These are phyloP conservation scores for Brachionus paranguensis DNA, from an alignment of 1,140 invertebrate species.

Conservation along the genomic window DNA sequence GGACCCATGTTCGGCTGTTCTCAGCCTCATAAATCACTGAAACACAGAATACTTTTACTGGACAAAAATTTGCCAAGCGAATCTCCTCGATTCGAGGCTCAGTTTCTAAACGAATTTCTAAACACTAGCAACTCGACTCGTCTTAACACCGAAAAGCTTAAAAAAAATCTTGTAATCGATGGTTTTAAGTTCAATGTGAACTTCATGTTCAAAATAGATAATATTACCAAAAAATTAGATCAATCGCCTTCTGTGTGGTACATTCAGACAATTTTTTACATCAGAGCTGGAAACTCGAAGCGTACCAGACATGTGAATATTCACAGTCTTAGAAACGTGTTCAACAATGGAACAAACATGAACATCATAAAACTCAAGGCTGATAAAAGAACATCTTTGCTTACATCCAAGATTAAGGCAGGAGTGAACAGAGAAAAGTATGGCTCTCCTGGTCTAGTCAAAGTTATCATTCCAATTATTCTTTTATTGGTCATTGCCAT, in stretches of 20 bases:
- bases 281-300: not conserved
- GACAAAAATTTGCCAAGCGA: conserved; percentile 41
- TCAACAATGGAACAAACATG: conserved; percentile 16
- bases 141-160: not conserved
- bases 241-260: not conserved
- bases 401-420: conserved; percentile 1
- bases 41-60: conserved; percentile 56
- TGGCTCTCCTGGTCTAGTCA: not conserved
- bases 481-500: not conserved
- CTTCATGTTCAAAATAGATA: conserved; percentile 21
- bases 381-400: conserved; percentile 1
- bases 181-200: conserved; percentile 29
- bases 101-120: conserved; percentile 23
- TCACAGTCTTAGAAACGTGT: conserved; percentile 10
- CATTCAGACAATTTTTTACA: not conserved
- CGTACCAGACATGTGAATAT: not conserved
- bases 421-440: not conserved
- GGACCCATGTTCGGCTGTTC: conserved; percentile 58
- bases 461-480: not conserved
- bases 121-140: not conserved
- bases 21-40: conserved; percentile 51
- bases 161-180: not conserved
- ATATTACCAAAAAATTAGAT: not conserved
- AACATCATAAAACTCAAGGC: not conserved
- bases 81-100: not conserved